These are phyloP conservation scores for Chironex yamaguchii DNA, from an alignment of 30 jellyfish, hydroid and myxozoan species.

Conservation along the genomic window DNA sequence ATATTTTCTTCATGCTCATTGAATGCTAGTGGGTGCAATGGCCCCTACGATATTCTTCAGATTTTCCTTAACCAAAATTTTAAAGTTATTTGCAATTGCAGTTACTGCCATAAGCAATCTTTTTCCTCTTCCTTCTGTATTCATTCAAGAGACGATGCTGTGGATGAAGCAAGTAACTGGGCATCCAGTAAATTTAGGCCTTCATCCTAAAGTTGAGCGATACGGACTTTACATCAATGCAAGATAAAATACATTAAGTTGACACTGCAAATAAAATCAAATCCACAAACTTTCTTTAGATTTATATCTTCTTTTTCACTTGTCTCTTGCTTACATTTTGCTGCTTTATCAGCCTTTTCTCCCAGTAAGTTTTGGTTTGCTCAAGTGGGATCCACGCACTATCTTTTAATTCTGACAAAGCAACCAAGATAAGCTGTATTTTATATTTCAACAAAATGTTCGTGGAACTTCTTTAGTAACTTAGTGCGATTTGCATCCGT, in stretches of 20 bases:
- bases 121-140: conserved; percentile 23
- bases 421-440: too few relatives aligned
- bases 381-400: too few relatives aligned
- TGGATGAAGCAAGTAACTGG: too few relatives aligned
- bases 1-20: conserved; percentile 17
- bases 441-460: too few relatives aligned
- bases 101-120: conserved; percentile 14
- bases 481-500: conserved; percentile 27
- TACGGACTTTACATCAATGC: conserved; percentile 26
- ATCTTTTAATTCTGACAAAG: too few relatives aligned
- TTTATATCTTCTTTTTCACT: conserved; percentile 20
- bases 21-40: conserved; percentile 1
- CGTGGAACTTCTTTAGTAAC: too few relatives aligned
- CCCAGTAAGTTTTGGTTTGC: too few relatives aligned
- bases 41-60: background rate
- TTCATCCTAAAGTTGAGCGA: conserved; percentile 45
- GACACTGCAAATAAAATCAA: conserved; percentile 20
- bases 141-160: too few relatives aligned
- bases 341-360: too few relatives aligned
- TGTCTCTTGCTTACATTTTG: conserved; percentile 11
- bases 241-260: conserved; percentile 14
- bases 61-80: conserved; percentile 17
- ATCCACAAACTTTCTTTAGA: conserved; percentile 36
- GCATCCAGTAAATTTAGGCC: conserved; percentile 36
- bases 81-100: conserved; percentile 1